Conservation (phyloP, 1,140 invertebrate genomes). For the Pseudachorutes palmiensis region DNA sequence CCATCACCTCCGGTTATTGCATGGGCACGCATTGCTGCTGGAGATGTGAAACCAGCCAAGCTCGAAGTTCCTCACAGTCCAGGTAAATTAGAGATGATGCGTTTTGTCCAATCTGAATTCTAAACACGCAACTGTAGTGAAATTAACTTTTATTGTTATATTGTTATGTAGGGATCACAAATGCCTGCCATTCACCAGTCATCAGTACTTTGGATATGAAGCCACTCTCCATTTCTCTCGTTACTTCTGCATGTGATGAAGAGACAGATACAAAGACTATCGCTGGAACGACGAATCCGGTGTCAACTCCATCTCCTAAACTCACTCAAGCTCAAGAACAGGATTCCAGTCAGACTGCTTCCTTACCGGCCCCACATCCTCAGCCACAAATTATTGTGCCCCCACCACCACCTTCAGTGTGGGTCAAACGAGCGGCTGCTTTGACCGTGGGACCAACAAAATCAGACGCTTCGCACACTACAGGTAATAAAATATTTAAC, state of each 20-base stretch:
- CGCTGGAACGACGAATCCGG: not conserved
- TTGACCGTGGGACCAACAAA: not conserved
- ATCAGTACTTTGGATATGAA: not conserved
- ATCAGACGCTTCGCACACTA: not conserved
- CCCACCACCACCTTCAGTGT: not conserved
- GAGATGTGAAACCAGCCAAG: conserved; percentile 8
- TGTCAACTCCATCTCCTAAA: not conserved
- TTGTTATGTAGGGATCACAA: not conserved
- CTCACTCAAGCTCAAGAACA: not conserved
- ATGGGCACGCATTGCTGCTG: conserved; percentile 5
- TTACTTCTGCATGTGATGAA: not conserved
- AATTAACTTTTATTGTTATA: not conserved
- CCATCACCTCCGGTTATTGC: not conserved
- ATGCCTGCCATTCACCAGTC: not conserved
- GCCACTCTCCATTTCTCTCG: not conserved
- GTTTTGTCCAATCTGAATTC: too few relatives aligned
- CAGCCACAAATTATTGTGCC: not conserved
- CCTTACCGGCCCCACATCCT: not conserved
- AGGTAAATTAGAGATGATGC: not conserved
- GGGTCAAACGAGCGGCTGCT: not conserved
- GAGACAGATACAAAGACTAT: not conserved
- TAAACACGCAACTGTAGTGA: too few relatives aligned
- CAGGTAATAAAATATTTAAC: too few relatives aligned
- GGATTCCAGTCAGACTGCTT: not conserved
- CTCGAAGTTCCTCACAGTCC: not conserved